These are phyloP conservation scores for Nibea albiflora DNA, from an alignment of 2,113 vertebrate species.

Conservation along the genomic window DNA sequence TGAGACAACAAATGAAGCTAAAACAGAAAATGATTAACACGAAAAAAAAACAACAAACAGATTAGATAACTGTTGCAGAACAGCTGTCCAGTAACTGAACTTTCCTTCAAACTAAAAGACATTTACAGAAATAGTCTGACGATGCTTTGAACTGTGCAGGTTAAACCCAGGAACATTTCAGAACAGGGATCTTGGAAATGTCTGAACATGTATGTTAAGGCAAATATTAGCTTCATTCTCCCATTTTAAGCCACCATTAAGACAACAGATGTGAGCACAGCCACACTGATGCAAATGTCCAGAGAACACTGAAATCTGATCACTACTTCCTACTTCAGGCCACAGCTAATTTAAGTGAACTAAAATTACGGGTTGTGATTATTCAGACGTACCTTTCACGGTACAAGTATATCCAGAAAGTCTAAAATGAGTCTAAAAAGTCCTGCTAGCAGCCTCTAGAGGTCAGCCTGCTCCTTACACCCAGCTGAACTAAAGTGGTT, in stretches of 20 bases:
- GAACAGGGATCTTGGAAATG: conserved; percentile 55
- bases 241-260: conserved; percentile 56
- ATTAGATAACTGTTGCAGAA: conserved; percentile 37
- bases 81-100: conserved; percentile 61
- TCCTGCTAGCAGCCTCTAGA: conserved; percentile 12
- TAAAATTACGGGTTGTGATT: conserved; percentile 32
- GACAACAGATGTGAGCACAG: conserved; percentile 54
- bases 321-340: conserved; percentile 42
- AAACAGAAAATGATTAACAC: conserved; percentile 41
- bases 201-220: conserved; percentile 65
- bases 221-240: conserved; percentile 57
- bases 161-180: conserved; percentile 36
- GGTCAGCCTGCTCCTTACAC: conserved; percentile 19
- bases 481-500: conserved; percentile 26
- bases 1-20: conserved; percentile 35
- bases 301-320: conserved; percentile 41
- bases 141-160: conserved; percentile 29
- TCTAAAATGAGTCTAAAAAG: conserved; percentile 4
- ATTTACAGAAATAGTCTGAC: conserved; percentile 45
- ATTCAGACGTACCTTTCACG: conserved; percentile 16
- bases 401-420: conserved; percentile 15
- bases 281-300: conserved; percentile 49
- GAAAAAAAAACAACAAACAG: conserved; percentile 21
- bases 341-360: conserved; percentile 25
- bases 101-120: conserved; percentile 62